Evolutionary conservation across 2,888 invertebrate species (phyloP).

Genomic region (Acronicta leporina): DNA sequence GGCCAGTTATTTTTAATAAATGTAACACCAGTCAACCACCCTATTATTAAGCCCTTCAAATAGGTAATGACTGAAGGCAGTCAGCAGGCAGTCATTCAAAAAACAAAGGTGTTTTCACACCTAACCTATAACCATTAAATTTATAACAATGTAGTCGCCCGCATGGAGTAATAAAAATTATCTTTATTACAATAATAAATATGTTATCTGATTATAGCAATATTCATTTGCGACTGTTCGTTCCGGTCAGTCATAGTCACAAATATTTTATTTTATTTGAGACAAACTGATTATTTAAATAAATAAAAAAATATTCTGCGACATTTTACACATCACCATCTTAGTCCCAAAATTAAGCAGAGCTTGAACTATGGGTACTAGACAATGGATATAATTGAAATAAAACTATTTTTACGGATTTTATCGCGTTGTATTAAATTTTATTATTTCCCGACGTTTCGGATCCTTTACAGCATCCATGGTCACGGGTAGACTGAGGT

Average conservation of each 20-base stretch:
- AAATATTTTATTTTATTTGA: no score
- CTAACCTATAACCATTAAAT: neutral
- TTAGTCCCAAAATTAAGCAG: no score
- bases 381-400: no score
- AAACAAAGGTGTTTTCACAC: neutral
- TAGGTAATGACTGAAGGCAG: neutral
- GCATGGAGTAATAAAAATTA: conserved; percentile 15
- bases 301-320: no score
- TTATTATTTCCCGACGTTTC: no score
- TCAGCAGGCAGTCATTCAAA: neutral
- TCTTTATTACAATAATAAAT: conserved; percentile 6
- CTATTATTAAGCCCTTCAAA: neutral
- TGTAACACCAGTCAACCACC: neutral
- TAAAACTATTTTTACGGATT: no score
- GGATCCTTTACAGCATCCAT: no score
- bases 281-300: no score
- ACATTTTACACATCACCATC: no score
- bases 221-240: neutral
- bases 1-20: neutral
- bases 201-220: neutral
- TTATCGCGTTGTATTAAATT: no score
- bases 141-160: conserved; percentile 12
- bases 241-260: neutral
- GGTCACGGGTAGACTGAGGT: no score
- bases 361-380: no score